These are phyloP conservation scores for Colistium nudipinnis DNA, from an alignment of 2,113 vertebrate species.

Conservation along the genomic window DNA sequence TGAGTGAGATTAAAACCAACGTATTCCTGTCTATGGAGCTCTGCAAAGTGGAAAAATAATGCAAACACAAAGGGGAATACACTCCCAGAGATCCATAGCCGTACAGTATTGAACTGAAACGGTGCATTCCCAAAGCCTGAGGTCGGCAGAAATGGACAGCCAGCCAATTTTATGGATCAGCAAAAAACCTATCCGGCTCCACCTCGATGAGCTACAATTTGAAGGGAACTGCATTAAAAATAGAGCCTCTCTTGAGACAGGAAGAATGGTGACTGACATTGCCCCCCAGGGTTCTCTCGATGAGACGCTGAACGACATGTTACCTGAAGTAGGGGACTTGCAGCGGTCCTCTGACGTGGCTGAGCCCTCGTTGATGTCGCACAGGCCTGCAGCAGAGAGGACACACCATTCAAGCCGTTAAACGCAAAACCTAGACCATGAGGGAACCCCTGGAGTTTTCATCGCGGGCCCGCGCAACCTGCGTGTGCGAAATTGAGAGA, in stretches of 20 bases:
- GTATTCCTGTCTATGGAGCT: slow-evolving; percentile 36
- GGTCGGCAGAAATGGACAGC: slow-evolving; percentile 34
- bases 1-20: slow-evolving; percentile 17
- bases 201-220: slow-evolving; percentile 40
- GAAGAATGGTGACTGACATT: too few relatives aligned
- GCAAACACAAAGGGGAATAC: slow-evolving; percentile 24
- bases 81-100: slow-evolving; percentile 14
- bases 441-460: too few relatives aligned
- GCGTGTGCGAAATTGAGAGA: too few relatives aligned
- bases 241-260: slow-evolving; percentile 31
- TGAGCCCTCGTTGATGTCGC: slow-evolving; percentile 94
- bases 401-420: not conserved
- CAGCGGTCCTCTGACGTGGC: slow-evolving; percentile 94
- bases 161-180: slow-evolving; percentile 30
- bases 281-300: not conserved
- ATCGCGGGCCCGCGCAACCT: too few relatives aligned
- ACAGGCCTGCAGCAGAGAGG: slow-evolving; percentile 87
- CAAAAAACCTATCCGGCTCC: slow-evolving; percentile 2
- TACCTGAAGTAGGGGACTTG: slow-evolving; percentile 99
- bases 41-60: slow-evolving; percentile 30
- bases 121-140: slow-evolving; percentile 28
- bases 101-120: slow-evolving; percentile 26
- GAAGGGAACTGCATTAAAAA: slow-evolving; percentile 21
- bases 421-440: not conserved
- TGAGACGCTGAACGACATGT: slow-evolving; percentile 69